Percentiles rank a stretch among this genome's conserved stretches.
Conservation (phyloP, 2,888 invertebrate genomes). For the Pseudococcus viburni region DNA sequence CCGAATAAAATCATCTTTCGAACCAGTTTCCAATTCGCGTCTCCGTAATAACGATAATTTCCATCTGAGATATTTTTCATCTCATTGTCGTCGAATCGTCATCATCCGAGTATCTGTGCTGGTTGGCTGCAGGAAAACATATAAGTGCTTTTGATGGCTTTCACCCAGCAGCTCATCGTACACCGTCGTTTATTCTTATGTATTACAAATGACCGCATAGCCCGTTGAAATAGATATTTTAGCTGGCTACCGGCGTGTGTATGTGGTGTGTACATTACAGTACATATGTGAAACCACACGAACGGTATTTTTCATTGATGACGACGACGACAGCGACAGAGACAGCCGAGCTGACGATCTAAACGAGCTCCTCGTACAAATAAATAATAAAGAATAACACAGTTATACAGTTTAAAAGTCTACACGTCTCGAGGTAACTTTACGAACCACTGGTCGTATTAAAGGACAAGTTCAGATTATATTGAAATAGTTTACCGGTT, state of each 20-base stretch:
- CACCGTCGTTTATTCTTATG: background rate
- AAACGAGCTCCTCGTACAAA: background rate
- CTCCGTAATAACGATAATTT: background rate
- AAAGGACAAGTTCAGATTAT: slow-evolving; percentile 58
- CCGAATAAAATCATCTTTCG: too few relatives aligned
- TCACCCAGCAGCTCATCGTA: background rate
- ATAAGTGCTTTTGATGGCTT: slow-evolving; percentile 4
- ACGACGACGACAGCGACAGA: background rate
- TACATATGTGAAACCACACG: background rate
- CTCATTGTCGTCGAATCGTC: background rate
- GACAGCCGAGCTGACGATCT: background rate
- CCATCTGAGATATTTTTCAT: background rate
- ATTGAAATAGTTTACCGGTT: slow-evolving; percentile 62
- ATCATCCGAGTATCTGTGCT: background rate
- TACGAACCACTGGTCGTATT: slow-evolving; percentile 48
- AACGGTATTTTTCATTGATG: slow-evolving; percentile 38
- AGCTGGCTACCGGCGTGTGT: background rate
- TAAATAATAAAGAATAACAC: background rate
- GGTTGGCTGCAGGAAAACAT: background rate
- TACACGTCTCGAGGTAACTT: background rate
- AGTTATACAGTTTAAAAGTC: background rate
- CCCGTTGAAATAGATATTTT: slow-evolving; percentile 34
- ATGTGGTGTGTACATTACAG: background rate
- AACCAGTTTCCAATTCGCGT: background rate
- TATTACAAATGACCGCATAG: background rate